Evolutionary conservation across 2,797 vertebrate genomes (phyloP).

Genomic region (Todus mexicanus): DNA sequence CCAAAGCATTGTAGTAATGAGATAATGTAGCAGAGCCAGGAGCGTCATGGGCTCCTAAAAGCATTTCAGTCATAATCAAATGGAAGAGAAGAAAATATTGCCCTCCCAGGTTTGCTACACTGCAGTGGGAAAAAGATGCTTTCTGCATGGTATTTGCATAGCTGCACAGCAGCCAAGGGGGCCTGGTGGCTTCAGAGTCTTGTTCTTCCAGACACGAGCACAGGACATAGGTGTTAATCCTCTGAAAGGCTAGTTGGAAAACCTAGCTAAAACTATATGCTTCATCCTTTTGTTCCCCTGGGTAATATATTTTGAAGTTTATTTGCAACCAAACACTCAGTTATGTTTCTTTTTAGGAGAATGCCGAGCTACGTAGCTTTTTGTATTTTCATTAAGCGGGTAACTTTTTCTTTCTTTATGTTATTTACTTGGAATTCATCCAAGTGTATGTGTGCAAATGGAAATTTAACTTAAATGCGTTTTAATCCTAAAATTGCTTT

Average conservation of each 20-base stretch:
- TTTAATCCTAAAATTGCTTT: background rate
- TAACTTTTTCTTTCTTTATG: background rate
- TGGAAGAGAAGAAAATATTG: background rate
- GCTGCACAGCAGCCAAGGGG: fast-evolving
- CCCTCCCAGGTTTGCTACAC: background rate
- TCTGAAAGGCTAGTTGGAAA: background rate
- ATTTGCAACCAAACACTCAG: background rate
- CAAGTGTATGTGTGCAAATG: background rate
- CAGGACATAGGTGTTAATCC: background rate
- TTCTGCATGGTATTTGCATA: background rate
- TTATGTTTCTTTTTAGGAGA: background rate
- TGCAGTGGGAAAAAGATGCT: background rate
- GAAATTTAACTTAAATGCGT: background rate
- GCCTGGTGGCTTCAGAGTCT: background rate
- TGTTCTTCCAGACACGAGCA: background rate
- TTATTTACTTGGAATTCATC: background rate
- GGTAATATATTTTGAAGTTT: background rate
- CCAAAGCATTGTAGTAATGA: background rate
- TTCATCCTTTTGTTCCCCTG: background rate
- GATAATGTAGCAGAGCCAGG: background rate
- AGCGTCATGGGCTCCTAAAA: background rate
- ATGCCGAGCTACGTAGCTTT: background rate
- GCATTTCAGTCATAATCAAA: background rate
- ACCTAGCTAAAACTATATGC: background rate
- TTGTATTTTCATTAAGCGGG: background rate